Conservation (phyloP, 2,888 invertebrate genomes). For the Protonemura montana region DNA sequence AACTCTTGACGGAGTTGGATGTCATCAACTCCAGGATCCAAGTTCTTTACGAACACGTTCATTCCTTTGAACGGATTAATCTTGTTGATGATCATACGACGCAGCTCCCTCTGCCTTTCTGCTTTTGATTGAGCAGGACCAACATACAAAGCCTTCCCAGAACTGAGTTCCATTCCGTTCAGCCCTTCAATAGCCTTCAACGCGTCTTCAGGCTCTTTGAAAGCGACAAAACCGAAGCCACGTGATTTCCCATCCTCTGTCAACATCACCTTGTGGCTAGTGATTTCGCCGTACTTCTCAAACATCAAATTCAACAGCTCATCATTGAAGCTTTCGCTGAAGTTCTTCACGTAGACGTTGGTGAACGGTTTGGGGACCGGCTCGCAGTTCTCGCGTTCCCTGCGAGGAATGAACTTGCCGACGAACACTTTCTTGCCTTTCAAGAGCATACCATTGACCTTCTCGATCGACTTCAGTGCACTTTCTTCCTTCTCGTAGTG, state of each 20-base stretch:
- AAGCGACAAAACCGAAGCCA: constrained; percentile 71
- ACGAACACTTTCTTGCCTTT: constrained; percentile 68
- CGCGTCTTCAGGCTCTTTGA: constrained; percentile 65
- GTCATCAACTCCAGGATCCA: constrained; percentile 74
- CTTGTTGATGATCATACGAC: constrained; percentile 64
- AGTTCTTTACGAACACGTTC: constrained; percentile 76
- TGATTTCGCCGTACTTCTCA: constrained; percentile 61
- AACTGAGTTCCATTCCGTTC: constrained; percentile 59
- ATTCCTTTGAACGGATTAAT: constrained; percentile 68
- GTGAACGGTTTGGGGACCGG: constrained; percentile 59
- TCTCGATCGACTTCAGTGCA: constrained; percentile 66
- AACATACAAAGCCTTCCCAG: constrained; percentile 61
- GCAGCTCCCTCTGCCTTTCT: constrained; percentile 67
- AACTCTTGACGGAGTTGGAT: constrained; percentile 71
- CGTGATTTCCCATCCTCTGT: constrained; percentile 61
- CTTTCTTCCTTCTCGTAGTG: constrained; percentile 68
- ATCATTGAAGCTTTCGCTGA: constrained; percentile 65
- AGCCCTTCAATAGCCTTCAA: constrained; percentile 64
- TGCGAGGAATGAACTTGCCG: constrained; percentile 67
- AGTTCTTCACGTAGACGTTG: constrained; percentile 71
- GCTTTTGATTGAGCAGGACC: constrained; percentile 70
- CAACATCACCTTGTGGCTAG: constrained; percentile 60
- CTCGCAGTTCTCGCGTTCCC: constrained; percentile 63
- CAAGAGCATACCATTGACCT: constrained; percentile 71
- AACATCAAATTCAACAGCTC: constrained; percentile 62